Percentiles rank a stretch among this genome's conserved stretches.
Evolutionary conservation across 2,797 vertebrate genomes (phyloP).

Genomic region (Danio aesculapii): DNA sequence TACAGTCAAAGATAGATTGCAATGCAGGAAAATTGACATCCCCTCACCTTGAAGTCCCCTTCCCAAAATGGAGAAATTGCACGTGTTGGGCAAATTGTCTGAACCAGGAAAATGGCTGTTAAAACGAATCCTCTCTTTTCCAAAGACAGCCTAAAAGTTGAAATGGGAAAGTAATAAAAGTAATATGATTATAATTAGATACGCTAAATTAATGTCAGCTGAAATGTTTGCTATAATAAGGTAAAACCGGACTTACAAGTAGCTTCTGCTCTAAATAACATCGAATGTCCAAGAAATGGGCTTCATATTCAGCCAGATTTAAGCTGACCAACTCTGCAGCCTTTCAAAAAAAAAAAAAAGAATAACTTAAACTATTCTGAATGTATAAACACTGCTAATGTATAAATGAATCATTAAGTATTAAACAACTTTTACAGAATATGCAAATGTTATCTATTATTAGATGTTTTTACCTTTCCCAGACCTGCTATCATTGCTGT

Average conservation of each 20-base stretch:
- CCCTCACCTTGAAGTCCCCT: constrained; percentile 85
- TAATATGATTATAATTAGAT: background rate
- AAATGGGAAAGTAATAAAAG: background rate
- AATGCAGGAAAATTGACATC: background rate
- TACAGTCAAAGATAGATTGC: background rate
- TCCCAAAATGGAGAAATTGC: constrained; percentile 90
- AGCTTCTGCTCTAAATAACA: constrained; percentile 89
- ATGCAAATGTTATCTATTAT: background rate
- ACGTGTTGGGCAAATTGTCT: constrained; percentile 90
- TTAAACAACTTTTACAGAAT: too few relatives aligned
- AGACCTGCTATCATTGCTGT: constrained; percentile 96
- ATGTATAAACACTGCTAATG: background rate
- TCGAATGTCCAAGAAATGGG: constrained; percentile 82
- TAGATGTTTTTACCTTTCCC: constrained; percentile 85
- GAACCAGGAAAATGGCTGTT: constrained; percentile 86
- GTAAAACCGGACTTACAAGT: constrained; percentile 73
- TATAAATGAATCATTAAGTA: background rate
- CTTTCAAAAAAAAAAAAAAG: constrained; percentile 69
- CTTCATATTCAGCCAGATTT: constrained; percentile 82
- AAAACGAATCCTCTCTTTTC: constrained; percentile 81
- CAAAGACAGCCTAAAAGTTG: constrained; percentile 82
- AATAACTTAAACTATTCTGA: background rate
- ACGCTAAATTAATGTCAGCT: background rate
- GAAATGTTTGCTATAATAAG: background rate
- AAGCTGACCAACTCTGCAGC: constrained; percentile 89